These are phyloP conservation scores for Pyrochroa serraticornis DNA, from an alignment of 2,888 invertebrate species.

Conservation along the genomic window DNA sequence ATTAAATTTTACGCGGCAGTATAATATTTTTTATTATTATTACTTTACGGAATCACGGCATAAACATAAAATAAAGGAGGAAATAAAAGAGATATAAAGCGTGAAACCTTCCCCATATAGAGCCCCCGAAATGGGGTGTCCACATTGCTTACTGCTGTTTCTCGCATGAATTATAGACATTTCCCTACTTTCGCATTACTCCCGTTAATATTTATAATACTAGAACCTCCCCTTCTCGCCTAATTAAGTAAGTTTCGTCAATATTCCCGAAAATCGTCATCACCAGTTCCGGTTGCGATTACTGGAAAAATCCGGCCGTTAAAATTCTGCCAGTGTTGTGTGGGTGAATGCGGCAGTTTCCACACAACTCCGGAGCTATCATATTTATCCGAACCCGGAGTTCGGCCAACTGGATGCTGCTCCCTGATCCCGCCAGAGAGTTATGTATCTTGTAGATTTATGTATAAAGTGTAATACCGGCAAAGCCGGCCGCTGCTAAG, in stretches of 20 bases:
- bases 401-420: constrained; percentile 46
- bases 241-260: constrained; percentile 11
- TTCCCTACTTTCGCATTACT: constrained; percentile 35
- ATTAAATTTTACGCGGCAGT: constrained; percentile 50
- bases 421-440: constrained; percentile 55
- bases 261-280: background rate
- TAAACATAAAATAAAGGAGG: constrained; percentile 53
- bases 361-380: constrained; percentile 13
- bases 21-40: constrained; percentile 52
- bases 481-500: constrained; percentile 47
- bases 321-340: constrained; percentile 10
- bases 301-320: background rate
- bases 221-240: constrained; percentile 27
- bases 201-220: constrained; percentile 36
- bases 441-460: constrained; percentile 59
- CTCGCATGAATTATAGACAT: constrained; percentile 43
- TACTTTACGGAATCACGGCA: constrained; percentile 50
- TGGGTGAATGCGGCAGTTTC: constrained; percentile 1
- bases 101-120: constrained; percentile 48
- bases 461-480: constrained; percentile 58
- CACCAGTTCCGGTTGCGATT: background rate
- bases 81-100: constrained; percentile 54
- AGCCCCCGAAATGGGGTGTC: constrained; percentile 48
- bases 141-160: constrained; percentile 47
- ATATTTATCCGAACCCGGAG: constrained; percentile 28